Base-by-base conservation (phyloP, 2,888 invertebrate species). In the Odontocerum albicorne region DNA sequence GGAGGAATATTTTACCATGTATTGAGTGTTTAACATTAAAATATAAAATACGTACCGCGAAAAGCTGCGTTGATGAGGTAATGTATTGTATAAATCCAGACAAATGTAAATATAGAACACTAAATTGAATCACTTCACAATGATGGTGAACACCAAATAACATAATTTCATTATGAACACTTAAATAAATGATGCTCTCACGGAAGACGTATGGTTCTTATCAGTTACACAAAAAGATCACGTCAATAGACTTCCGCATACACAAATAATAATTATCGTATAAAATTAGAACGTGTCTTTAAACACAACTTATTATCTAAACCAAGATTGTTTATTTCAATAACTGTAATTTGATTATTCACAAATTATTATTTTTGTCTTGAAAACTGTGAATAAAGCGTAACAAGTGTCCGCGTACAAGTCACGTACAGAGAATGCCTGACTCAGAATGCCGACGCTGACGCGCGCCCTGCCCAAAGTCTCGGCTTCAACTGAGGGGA, bases 401-500 rank as follows among this genome's bases (percentile, higher is more conserved):
- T 67, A 72, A 72, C 55, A 55, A 72, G 72, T 40, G 63, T 64
- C n/a, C n/a, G n/a, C n/a, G n/a, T 62, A 63, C 64, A 64, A 62
- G 71, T 66, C 70, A 72, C 70, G 70, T 21, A 17, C 13, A 32
- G 38, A 19, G 27, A 17, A 40, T 22, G 52, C 57, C 31, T 43
- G 52, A 43, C 52, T 53, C 52, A 46, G 52, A 52, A 42, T 47
- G 49, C 47, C 57, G 42, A 44, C 55, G 44, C 38, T 4, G 8
- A 33, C 44, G 31, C 38, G 43, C 40, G 42, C n/a, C 19, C 46
- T 38, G 54, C 53, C 44, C 49, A 49, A 57, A 45, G 47, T 42
- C 72, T 72, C 72, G 76, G 72, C 76, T 74, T 72, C 70, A 75
- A 72, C 72, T 74, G 74, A 70, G 69, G 51, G 75, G 69, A 71